Base-by-base conservation (phyloP, 2,113 vertebrate species). In the Myrmophylax atrothorax region DNA sequence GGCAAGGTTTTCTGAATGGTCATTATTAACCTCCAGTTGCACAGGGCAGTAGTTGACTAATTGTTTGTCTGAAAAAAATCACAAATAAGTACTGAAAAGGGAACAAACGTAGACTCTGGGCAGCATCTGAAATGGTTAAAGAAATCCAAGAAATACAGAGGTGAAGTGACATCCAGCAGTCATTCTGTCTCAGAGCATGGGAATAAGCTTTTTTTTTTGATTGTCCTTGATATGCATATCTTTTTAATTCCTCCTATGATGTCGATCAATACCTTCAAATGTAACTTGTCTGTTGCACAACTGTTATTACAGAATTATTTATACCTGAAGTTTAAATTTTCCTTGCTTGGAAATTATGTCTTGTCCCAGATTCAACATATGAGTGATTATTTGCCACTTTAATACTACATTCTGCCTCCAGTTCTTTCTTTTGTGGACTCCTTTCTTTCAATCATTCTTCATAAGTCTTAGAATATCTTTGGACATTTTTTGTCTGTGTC, bases 401-500 rank as follows among this genome's bases (percentile, higher is more conserved):
- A 56, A 35, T 24, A 25, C 12, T n/a, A 2, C 38, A 33, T 40
- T 78, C 17, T 8, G 2, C 23, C 24, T 44, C 72, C 14, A 47
- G 23, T 68, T 93, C 20, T n/a, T 10, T 75, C 14, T 59, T 81
- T 59, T 42, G 29, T 63, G 12, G 18, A 42, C 3, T 7, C 1
- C 3, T 69, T 85, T 86, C n/a, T 23, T 38, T 42, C 9, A 78
- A 24, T 37, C 8, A 25, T 33, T 67, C 17, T 49, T 75, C 31
- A 62, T 28, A 87, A 73, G 60, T 35, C 26, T 60, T 84, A 7
- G 18, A 52, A n/a, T 10, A 15, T 17, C 70, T 75, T 75, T 44
- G 0, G 1, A 3, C 2, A 14, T 37, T n/a, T 33, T 18, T 58
- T 33, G 8, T 49, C 55, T 68, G 4, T 50, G 7, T 59, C 33